phyloP scores from a whole-genome alignment of 2,797 vertebrate genomes.

The Gadopsis marmoratus region DNA sequence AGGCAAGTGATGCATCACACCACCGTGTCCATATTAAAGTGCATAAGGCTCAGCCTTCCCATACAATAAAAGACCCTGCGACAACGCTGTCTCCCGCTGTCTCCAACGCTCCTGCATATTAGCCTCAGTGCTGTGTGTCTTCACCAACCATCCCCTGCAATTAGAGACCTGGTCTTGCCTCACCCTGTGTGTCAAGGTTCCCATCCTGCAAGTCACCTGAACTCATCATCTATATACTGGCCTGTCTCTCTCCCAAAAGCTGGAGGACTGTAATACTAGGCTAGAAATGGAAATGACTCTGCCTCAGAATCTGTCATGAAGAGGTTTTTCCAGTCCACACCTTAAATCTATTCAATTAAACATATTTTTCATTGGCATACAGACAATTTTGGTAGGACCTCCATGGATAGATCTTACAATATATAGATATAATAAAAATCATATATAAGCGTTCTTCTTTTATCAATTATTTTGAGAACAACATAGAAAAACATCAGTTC shows the following conservation, averaged over 20 bases:
- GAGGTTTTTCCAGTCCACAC: background rate
- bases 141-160: background rate
- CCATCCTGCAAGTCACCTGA: background rate
- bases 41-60: background rate
- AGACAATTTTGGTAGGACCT: background rate
- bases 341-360: background rate
- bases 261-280: background rate
- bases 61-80: background rate
- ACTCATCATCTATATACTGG: background rate
- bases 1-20: background rate
- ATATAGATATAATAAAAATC: background rate
- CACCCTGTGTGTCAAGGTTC: background rate
- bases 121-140: background rate
- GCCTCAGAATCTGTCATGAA: background rate
- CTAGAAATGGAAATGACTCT: background rate
- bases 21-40: too few species aligned
- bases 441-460: background rate
- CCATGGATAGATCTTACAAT: background rate
- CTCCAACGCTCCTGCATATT: background rate
- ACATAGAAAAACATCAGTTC: background rate
- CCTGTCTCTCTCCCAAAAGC: background rate
- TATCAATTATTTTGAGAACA: background rate
- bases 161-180: background rate
- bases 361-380: background rate
- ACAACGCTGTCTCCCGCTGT: background rate